Evolutionary conservation across 1,140 invertebrate genomes (phyloP), one percentile per base, ranked within the genome.

Genomic region (Neodiprion lecontei): DNA sequence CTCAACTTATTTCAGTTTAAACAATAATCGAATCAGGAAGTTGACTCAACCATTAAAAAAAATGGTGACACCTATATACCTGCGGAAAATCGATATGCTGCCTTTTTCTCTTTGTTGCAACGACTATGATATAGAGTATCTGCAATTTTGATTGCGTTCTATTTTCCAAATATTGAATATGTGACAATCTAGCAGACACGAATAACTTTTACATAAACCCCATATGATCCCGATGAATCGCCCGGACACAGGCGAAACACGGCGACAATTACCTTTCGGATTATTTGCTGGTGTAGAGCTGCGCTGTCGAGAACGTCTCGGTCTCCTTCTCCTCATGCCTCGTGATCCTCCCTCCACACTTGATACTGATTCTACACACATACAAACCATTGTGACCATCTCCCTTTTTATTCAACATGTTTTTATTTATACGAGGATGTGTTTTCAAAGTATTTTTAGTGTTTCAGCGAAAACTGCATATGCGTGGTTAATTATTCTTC

Each of bases 321-420:
- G 61, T 78, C 88, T 81, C 75, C 85, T 83, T 78, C 85, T 79
- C 77, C 87, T 88, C 68, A 83, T 84, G 72, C 89, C 89, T 88
- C 87, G 90, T 85, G 88, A 82, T 82, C 87, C 88, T 81, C 89
- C 91, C 83, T 90, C 92, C 88, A 91, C 88, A 82, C 90, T 91
- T 81, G 89, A 91, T 82, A 91, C 87, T 74, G 90, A 91, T 71
- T 91, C 91, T 91, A 90, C 80, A 83, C 81, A 87, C 77, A 85
- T 74, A 88, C 82, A 87, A 87, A 88, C 86, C 77, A 84, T 87
- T 88, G 88, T 89, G 88, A 89, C 88, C 88, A 89, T 88, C 86
- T 82, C 71, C 53, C 53, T 61, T 61, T 14, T 40, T 40, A 61
- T 61, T 61, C n/a, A 14, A 17, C n/a, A 14, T 61, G 53, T 61